Evolutionary conservation across 2,113 vertebrate genomes (phyloP).

Genomic region (Scolopax mira): DNA sequence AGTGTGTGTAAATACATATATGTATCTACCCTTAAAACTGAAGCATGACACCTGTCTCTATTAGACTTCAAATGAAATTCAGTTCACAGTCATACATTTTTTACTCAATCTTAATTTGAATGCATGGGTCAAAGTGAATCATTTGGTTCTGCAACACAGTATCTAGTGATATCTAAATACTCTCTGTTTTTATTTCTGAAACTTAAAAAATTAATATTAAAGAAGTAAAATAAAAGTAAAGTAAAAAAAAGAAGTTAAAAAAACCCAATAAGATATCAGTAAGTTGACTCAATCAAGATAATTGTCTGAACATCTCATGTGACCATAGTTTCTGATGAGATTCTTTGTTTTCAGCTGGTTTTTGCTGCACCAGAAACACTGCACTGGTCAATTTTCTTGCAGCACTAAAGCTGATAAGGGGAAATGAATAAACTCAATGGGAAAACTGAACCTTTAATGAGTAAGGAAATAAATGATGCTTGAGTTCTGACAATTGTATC

Average conservation of each 20-base stretch:
- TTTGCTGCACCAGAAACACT: not conserved
- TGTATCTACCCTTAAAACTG: accelerated
- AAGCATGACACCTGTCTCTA: not conserved
- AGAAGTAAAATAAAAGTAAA: too few relatives aligned
- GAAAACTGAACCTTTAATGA: not conserved
- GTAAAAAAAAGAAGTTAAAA: too few relatives aligned
- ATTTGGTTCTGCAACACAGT: not conserved
- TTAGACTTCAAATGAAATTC: not conserved
- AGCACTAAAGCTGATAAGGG: not conserved
- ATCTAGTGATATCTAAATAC: not conserved
- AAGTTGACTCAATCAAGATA: not conserved
- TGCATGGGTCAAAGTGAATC: not conserved
- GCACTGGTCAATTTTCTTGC: not conserved
- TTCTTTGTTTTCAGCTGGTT: not conserved
- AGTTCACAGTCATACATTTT: not conserved
- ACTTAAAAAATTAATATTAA: not conserved
- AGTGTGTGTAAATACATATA: not conserved
- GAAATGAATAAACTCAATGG: not conserved
- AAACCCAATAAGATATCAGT: not conserved
- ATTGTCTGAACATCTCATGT: not conserved
- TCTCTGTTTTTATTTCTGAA: not conserved
- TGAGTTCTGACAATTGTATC: not conserved
- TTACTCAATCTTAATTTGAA: not conserved
- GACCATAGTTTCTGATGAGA: not conserved
- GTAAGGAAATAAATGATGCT: not conserved